Evolutionary conservation across 2,888 invertebrate species (phyloP), one percentile per base, ranked within the genome.

Genomic region (Pharmacophagus antenor): DNA sequence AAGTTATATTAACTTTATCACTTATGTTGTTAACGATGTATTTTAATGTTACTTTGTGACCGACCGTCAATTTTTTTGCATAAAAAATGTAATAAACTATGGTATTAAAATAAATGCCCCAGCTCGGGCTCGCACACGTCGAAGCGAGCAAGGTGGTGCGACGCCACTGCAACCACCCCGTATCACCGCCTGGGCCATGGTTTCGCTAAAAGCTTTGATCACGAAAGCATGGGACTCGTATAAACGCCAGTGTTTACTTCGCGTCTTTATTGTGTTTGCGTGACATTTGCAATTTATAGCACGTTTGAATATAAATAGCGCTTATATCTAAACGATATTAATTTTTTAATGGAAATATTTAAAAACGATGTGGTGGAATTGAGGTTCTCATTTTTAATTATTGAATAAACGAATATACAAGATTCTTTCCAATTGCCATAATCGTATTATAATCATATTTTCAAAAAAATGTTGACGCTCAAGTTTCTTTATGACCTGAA

Each of bases 91-190:
- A n/a, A n/a, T n/a, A n/a, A n/a, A n/a, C n/a, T n/a, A 27, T 27
- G 10, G 27, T 7, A 27, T 7, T 27, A 27, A 27, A 27, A 27
- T 10, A 27, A 42, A 18, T 53, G 12, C n/a, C 23, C 42, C 12
- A 12, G 21, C 53, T 44, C 53, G 23, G 20, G 53, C 22, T 44
- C 44, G 12, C 44, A 25, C 53, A 82, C 86, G 88, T 86, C 84
- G 70, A 67, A 62, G 65, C 83, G 65, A 69, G 72, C 71, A 69
- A 82, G 82, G 80, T 87, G 84, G 85, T 87, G 70, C 73, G 67
- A 66, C 80, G 74, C 77, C 80, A 88, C 88, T 88, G 75, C 71
- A 72, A 80, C 81, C 82, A 70, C 69, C 65, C 58, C 53, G 55
- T 56, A 61, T 57, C 56, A 67, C 69, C 67, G 71, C 68, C 66